Evolutionary conservation across 2,113 vertebrate species (phyloP).

Genomic region (Beaufortia kweichowensis): DNA sequence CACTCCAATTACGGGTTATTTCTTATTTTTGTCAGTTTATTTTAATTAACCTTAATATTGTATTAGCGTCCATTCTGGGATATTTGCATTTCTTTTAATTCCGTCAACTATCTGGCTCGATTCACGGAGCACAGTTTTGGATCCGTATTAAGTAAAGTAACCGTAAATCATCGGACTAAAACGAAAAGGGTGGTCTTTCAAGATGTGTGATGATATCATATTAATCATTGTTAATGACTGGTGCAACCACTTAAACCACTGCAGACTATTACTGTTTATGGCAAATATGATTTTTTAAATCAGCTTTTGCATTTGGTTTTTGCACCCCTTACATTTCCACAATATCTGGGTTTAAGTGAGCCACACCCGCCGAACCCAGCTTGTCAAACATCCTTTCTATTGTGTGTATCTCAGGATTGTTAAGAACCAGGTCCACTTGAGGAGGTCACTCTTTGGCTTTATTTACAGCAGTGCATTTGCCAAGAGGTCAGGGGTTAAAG

Average conservation of each 20-base stretch:
- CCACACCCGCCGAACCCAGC: slow-evolving; percentile 18
- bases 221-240: background rate
- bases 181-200: background rate
- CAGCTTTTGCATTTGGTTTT: background rate
- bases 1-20: too few relatives aligned
- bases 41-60: background rate
- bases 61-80: background rate
- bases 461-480: slow-evolving; percentile 52
- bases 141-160: background rate
- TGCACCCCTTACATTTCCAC: background rate
- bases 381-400: slow-evolving; percentile 53
- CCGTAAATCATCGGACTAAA: too few relatives aligned
- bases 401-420: slow-evolving; percentile 46
- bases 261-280: background rate
- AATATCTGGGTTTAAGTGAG: background rate
- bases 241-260: slow-evolving; percentile 13
- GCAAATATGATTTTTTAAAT: background rate
- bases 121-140: background rate
- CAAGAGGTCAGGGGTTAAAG: slow-evolving; percentile 49
- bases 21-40: too few relatives aligned
- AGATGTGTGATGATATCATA: background rate
- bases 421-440: background rate
- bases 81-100: background rate
- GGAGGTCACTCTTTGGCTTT: slow-evolving; percentile 43
- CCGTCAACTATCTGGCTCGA: background rate